These are phyloP conservation scores for Rutilus rutilus DNA, from an alignment of 2,113 vertebrate species.

Conservation along the genomic window DNA sequence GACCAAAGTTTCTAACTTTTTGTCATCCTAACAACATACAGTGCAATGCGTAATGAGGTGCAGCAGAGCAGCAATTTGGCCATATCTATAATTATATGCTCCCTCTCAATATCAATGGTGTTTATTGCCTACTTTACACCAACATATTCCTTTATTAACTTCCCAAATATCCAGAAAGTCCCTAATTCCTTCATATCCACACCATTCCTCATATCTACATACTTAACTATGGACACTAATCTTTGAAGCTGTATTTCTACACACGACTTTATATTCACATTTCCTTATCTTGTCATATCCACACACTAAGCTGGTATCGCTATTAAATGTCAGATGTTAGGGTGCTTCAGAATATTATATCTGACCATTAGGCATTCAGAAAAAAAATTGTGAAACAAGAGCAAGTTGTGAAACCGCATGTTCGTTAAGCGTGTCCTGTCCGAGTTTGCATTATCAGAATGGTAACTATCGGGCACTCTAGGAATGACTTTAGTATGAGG, in stretches of 20 bases:
- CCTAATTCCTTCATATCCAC: neutral
- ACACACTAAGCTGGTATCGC: neutral
- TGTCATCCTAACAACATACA: too few species aligned
- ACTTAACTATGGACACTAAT: neutral
- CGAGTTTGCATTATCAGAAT: neutral
- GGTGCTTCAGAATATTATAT: neutral
- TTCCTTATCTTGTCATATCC: neutral
- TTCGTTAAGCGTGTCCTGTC: neutral
- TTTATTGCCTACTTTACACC: neutral
- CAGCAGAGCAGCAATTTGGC: too few species aligned
- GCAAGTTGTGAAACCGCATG: neutral
- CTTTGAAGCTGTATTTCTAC: neutral
- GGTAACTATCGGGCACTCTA: neutral
- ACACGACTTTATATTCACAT: neutral
- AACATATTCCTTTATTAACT: neutral
- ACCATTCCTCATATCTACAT: neutral
- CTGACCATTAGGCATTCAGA: neutral
- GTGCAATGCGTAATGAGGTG: too few species aligned
- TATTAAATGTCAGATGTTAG: neutral
- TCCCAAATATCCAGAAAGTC: neutral
- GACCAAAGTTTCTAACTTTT: too few species aligned
- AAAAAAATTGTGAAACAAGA: neutral
- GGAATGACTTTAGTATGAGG: neutral
- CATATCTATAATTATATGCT: too few species aligned
- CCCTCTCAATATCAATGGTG: too few species aligned